These are phyloP conservation scores for Streblospio benedicti DNA, from an alignment of 1,140 invertebrate species.

Conservation along the genomic window DNA sequence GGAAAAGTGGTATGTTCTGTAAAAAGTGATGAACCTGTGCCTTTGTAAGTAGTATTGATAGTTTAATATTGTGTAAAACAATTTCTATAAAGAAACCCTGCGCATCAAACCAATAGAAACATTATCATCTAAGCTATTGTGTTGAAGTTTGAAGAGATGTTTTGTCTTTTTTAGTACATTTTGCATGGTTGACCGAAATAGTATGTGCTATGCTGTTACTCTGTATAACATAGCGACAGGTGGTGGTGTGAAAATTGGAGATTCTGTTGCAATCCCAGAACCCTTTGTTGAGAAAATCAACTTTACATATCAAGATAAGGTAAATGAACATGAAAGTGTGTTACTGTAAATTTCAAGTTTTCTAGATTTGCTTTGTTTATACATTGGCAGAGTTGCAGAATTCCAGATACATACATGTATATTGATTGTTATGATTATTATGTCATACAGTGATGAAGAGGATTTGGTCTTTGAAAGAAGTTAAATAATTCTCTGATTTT, in stretches of 20 bases:
- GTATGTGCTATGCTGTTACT: conserved; percentile 63
- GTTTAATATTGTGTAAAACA: not conserved
- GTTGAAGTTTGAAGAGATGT: not conserved
- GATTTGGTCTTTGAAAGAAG: too few species aligned
- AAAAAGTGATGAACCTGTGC: conserved; percentile 62
- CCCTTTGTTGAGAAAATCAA: conserved; percentile 59
- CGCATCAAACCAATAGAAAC: not conserved
- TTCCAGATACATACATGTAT: too few species aligned
- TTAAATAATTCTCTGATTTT: too few species aligned
- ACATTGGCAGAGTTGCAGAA: too few species aligned
- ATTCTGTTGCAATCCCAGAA: conserved; percentile 71
- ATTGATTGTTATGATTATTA: too few species aligned
- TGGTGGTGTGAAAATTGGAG: conserved; percentile 72
- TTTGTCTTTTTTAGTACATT: conserved; percentile 6
- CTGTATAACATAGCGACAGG: conserved; percentile 75
- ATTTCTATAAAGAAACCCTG: not conserved
- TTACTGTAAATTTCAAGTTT: too few species aligned
- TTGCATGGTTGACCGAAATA: conserved; percentile 66
- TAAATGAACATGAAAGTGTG: too few species aligned
- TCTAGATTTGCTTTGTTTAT: too few species aligned
- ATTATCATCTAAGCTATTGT: not conserved
- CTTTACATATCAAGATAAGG: conserved; percentile 55
- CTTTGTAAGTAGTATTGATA: conserved; percentile 58
- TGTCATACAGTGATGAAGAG: too few species aligned
- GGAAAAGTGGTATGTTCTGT: conserved; percentile 75